A percentile compares a stretch with the other conserved stretches of the same genome.
Conservation (phyloP, 1,140 invertebrate genomes). For the Cydia amplana region DNA sequence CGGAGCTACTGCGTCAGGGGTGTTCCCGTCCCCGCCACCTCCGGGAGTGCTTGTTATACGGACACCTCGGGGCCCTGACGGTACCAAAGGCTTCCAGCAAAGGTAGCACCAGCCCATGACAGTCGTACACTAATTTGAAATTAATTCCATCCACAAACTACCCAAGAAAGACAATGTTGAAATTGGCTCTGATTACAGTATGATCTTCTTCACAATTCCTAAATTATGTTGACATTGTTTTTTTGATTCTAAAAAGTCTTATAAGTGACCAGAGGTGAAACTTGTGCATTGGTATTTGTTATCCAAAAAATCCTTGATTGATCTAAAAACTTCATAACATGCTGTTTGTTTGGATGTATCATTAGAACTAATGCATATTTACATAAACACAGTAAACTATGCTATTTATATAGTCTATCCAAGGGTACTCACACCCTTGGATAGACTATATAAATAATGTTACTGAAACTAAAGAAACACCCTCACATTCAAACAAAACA, state of each 20-base stretch:
- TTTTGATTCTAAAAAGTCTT: not conserved
- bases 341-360: not conserved
- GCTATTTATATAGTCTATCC: no score
- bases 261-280: not conserved
- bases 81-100: conserved; percentile 79
- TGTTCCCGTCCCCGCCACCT: conserved; percentile 72
- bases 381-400: not conserved
- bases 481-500: no score
- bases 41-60: conserved; percentile 78
- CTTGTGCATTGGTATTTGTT: not conserved
- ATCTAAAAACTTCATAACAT: not conserved
- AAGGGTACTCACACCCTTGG: no score
- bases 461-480: no score
- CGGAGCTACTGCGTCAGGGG: conserved; percentile 53
- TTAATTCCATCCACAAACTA: conserved; percentile 45
- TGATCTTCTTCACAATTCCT: conserved; percentile 9
- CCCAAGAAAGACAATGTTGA: conserved; percentile 35
- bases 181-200: conserved; percentile 6
- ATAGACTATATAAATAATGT: no score
- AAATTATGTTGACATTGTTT: not conserved
- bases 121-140: conserved; percentile 25
- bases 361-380: not conserved
- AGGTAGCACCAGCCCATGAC: conserved; percentile 76
- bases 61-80: conserved; percentile 79
- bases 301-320: not conserved